These are phyloP conservation scores for Lepidothrix coronata DNA, from an alignment of 2,113 vertebrate genomes.

Conservation along the genomic window DNA sequence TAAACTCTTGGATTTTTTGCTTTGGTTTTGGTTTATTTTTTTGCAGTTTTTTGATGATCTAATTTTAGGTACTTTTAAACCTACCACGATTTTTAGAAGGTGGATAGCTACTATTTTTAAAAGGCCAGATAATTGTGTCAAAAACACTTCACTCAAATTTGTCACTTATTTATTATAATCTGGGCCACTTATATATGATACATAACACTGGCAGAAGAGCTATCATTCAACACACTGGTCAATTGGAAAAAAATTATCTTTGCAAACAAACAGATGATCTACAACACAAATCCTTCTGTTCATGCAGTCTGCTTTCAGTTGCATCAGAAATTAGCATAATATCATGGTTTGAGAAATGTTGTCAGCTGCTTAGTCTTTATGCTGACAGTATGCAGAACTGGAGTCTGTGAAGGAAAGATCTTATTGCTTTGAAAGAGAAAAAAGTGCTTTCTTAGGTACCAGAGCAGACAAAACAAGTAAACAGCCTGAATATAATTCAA, in stretches of 20 bases:
- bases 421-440: background rate
- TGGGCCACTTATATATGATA: background rate
- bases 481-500: background rate
- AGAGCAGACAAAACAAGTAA: background rate
- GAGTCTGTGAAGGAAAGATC: background rate
- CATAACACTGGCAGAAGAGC: background rate
- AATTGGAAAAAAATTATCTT: background rate
- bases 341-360: background rate
- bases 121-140: background rate
- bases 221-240: background rate
- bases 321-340: background rate
- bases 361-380: background rate
- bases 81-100: background rate
- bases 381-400: background rate
- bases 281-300: background rate
- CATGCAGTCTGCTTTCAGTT: background rate
- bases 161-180: background rate
- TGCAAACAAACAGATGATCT: background rate
- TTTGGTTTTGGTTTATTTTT: background rate
- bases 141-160: background rate
- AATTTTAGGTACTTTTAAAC: background rate
- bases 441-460: background rate
- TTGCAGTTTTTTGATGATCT: background rate
- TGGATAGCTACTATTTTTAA: background rate
- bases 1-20: background rate